Conservation (phyloP, 30 jellyfish, hydroid and myxozoan species). For the Cassiopea xamachana region DNA sequence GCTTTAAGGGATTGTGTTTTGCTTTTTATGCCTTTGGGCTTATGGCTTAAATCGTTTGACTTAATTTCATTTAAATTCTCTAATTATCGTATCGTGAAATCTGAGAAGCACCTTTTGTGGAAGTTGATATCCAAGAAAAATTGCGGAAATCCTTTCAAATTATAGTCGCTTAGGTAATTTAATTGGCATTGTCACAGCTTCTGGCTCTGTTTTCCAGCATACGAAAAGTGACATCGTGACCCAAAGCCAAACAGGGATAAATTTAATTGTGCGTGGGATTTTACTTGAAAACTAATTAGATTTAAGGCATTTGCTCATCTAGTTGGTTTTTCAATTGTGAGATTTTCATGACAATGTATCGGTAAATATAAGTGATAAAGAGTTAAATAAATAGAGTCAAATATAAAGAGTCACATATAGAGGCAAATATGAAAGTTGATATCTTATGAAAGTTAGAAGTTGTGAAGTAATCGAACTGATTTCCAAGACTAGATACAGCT, state of each 20-base stretch:
- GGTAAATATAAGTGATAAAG: neutral
- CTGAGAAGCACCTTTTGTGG: neutral
- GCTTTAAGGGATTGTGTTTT: no score
- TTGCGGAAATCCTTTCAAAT: neutral
- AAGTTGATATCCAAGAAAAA: neutral
- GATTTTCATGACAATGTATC: neutral
- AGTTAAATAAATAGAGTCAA: neutral
- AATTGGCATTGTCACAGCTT: no score
- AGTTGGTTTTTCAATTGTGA: neutral
- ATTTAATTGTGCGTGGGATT: neutral
- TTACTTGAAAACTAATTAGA: neutral
- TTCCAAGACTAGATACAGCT: no score
- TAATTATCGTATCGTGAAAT: neutral
- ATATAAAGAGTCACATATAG: neutral
- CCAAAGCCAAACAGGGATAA: conserved; percentile 1
- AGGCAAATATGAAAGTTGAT: neutral
- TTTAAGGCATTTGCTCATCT: neutral
- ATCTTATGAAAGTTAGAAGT: no score
- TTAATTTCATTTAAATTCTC: neutral
- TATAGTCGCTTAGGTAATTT: no score
- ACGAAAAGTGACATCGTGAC: neutral
- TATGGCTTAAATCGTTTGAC: no score
- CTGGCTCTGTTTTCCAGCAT: no score
- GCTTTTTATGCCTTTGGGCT: no score
- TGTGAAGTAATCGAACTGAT: no score